These are phyloP conservation scores for Candidula unifasciata DNA, from an alignment of 2,888 invertebrate species.

Conservation along the genomic window DNA sequence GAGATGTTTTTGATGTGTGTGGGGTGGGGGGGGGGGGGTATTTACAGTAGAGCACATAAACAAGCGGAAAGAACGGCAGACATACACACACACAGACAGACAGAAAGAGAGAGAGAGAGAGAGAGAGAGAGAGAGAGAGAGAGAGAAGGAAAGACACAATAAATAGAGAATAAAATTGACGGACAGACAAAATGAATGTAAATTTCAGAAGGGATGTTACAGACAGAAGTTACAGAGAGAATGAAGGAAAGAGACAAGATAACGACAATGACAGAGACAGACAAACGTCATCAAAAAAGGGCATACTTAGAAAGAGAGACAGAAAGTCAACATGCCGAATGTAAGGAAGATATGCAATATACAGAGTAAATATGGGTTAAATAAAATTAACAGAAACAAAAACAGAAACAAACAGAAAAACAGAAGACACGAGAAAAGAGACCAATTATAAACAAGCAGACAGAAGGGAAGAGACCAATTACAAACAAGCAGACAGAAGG, in stretches of 20 bases:
- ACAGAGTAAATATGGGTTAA: constrained; percentile 30
- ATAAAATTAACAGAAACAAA: too few relatives aligned
- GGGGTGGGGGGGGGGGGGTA: too few relatives aligned
- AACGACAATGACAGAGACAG: not conserved
- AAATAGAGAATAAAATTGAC: not conserved
- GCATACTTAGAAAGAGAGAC: constrained; percentile 10
- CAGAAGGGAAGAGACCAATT: constrained; percentile 5
- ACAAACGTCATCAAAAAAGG: not conserved
- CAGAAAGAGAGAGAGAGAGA: not conserved
- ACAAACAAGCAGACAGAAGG: not conserved
- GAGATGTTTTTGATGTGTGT: too few relatives aligned
- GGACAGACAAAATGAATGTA: not conserved
- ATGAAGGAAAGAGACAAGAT: not conserved
- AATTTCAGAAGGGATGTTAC: not conserved
- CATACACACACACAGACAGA: not conserved
- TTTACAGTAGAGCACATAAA: too few relatives aligned
- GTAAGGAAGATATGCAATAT: not conserved
- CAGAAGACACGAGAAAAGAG: too few relatives aligned
- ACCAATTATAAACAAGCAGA: constrained; percentile 47
- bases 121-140: constrained; percentile 13
- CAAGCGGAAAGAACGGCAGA: too few relatives aligned
- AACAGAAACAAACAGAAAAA: constrained; percentile 42
- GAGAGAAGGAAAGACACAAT: constrained; percentile 10
- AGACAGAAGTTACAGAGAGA: not conserved
- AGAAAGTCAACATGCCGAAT: not conserved